A percentile compares a stretch with the other conserved stretches of the same genome.
These are phyloP conservation scores for Sparus aurata DNA, from an alignment of 2,797 vertebrate genomes.

Conservation along the genomic window DNA sequence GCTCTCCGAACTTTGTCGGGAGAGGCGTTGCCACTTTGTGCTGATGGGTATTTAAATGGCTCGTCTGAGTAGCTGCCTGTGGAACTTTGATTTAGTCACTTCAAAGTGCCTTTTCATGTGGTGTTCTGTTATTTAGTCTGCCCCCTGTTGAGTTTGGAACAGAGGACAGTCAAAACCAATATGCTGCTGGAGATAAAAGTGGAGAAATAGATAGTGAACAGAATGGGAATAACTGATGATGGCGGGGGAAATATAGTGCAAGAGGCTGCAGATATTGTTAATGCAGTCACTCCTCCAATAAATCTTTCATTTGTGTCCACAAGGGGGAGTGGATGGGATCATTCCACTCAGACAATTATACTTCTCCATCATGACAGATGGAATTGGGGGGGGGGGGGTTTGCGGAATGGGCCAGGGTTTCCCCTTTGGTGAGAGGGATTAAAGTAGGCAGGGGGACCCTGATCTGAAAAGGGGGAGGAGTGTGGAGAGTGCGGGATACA, in stretches of 20 bases:
- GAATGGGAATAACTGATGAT: conserved; percentile 24
- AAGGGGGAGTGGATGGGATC: conserved; percentile 43
- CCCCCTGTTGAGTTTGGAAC: conserved; percentile 40
- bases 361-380: conserved; percentile 62
- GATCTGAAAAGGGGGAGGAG: conserved; percentile 13
- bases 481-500: conserved; percentile 28
- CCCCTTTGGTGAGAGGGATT: conserved; percentile 56
- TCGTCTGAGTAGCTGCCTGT: conserved; percentile 15
- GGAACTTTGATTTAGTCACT: conserved; percentile 52
- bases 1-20: conserved; percentile 34
- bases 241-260: conserved; percentile 21
- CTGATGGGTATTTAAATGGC: conserved; percentile 42
- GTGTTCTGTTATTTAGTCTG: conserved; percentile 37
- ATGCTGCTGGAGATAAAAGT: conserved; percentile 49
- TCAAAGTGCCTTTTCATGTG: conserved; percentile 58
- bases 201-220: conserved; percentile 18
- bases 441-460: conserved; percentile 32
- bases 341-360: conserved; percentile 29
- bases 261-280: conserved; percentile 12
- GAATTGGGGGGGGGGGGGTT: background rate
- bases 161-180: conserved; percentile 48
- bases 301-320: conserved; percentile 52
- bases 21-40: conserved; percentile 21
- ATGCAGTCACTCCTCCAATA: conserved; percentile 24
- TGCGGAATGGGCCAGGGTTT: conserved; percentile 28